These are phyloP conservation scores for Amblyopsis hoosieri DNA, from an alignment of 2,797 vertebrate species.

Conservation along the genomic window DNA sequence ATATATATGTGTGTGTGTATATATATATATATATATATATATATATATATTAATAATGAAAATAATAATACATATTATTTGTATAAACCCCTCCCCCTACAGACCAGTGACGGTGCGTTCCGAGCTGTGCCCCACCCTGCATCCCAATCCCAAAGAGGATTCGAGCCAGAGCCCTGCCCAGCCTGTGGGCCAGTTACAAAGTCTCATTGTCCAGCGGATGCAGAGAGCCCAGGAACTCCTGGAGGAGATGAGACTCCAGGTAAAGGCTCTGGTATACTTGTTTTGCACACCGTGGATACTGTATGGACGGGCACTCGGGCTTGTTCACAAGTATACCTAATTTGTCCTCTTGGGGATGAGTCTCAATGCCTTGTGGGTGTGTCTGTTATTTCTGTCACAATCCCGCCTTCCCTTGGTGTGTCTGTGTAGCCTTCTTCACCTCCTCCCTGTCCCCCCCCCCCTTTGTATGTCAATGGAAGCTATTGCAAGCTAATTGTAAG, in stretches of 20 bases:
- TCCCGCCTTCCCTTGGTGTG: no score
- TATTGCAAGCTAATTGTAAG: no score
- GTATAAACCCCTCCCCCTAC: slow-evolving; percentile 1
- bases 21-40: no score
- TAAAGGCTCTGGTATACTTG: slow-evolving; percentile 23
- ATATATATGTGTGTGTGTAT: no score
- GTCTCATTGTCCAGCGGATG: slow-evolving; percentile 91
- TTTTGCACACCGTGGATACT: no score
- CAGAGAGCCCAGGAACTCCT: slow-evolving; percentile 95
- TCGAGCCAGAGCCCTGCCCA: slow-evolving; percentile 47
- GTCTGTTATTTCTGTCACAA: background rate
- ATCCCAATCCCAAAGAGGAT: slow-evolving; percentile 62
- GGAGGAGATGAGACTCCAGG: slow-evolving; percentile 88
- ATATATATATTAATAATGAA: no score
- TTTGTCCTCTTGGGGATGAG: background rate
- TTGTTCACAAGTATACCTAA: background rate
- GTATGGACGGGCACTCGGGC: no score
- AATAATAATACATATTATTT: no score
- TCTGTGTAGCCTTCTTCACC: no score
- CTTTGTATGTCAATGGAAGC: no score
- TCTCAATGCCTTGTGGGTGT: background rate
- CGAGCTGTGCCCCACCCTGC: slow-evolving; percentile 53
- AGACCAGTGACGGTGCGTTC: slow-evolving; percentile 67
- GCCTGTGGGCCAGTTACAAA: slow-evolving; percentile 86
- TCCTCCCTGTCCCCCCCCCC: no score